Evolutionary conservation across 2,888 invertebrate species (phyloP).

Genomic region (Malthinus flaveolus): DNA sequence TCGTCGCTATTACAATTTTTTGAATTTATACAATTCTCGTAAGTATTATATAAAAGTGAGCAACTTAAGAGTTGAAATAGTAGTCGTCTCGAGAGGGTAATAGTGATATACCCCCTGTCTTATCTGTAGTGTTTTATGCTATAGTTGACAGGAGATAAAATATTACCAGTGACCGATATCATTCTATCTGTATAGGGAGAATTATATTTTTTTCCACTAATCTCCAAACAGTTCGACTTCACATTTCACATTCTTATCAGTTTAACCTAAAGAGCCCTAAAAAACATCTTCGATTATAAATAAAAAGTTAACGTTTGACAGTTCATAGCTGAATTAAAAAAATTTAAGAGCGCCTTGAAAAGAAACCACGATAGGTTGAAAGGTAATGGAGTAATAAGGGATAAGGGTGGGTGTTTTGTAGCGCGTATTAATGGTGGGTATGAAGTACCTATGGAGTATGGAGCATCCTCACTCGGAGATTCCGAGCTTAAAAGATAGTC

Average conservation of each 20-base stretch:
- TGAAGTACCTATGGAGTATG: conserved; percentile 38
- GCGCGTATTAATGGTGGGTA: conserved; percentile 37
- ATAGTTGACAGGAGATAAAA: conserved; percentile 56
- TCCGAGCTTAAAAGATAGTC: conserved; percentile 44
- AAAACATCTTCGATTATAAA: too few species aligned
- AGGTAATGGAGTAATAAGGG: conserved; percentile 34
- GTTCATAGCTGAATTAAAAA: conserved; percentile 16
- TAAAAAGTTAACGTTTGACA: conserved; percentile 4
- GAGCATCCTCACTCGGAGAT: conserved; percentile 40
- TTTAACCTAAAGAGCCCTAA: too few species aligned
- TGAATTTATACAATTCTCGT: too few species aligned
- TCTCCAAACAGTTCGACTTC: conserved; percentile 29
- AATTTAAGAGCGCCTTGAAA: conserved; percentile 26
- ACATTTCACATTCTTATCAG: too few species aligned
- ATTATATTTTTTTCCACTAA: conserved; percentile 44
- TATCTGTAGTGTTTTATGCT: conserved; percentile 56
- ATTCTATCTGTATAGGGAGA: conserved; percentile 46
- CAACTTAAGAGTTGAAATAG: conserved; percentile 31
- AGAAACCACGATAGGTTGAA: conserved; percentile 26
- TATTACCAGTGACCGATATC: conserved; percentile 55
- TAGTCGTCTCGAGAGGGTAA: conserved; percentile 52
- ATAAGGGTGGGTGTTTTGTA: conserved; percentile 36
- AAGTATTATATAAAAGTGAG: conserved; percentile 18
- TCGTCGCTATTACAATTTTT: too few species aligned
- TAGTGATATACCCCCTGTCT: conserved; percentile 45